Evolutionary conservation across 2,113 vertebrate genomes (phyloP).

Genomic region (Zapus hudsonius): DNA sequence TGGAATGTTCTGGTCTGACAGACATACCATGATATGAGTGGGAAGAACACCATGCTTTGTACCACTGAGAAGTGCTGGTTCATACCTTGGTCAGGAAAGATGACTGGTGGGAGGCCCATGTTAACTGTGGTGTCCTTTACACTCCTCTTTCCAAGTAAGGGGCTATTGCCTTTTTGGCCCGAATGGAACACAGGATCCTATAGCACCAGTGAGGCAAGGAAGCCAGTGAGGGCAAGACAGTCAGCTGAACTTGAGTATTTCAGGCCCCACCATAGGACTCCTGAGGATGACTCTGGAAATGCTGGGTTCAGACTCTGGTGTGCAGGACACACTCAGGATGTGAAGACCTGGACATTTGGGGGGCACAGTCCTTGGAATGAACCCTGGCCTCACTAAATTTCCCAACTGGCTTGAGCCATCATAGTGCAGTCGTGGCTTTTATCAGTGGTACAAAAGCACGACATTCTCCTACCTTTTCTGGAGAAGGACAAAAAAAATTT

Average conservation of each 20-base stretch:
- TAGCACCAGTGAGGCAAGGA: neutral
- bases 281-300: neutral
- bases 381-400: neutral
- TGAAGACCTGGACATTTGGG: too few relatives aligned
- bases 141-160: neutral
- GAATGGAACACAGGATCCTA: neutral
- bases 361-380: neutral
- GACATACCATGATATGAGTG: fast-evolving
- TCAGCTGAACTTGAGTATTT: neutral
- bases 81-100: neutral
- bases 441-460: neutral
- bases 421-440: neutral
- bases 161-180: neutral
- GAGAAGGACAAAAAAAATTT: neutral
- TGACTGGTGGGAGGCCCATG: neutral
- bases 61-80: neutral
- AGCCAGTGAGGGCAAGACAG: neutral
- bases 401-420: neutral
- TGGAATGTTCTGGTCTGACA: neutral
- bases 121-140: neutral
- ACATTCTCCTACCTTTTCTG: neutral
- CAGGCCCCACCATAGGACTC: neutral
- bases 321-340: neutral
- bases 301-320: neutral
- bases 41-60: neutral